Evolutionary conservation across 2,888 invertebrate genomes (phyloP).

Genomic region (Andrena dorsata): DNA sequence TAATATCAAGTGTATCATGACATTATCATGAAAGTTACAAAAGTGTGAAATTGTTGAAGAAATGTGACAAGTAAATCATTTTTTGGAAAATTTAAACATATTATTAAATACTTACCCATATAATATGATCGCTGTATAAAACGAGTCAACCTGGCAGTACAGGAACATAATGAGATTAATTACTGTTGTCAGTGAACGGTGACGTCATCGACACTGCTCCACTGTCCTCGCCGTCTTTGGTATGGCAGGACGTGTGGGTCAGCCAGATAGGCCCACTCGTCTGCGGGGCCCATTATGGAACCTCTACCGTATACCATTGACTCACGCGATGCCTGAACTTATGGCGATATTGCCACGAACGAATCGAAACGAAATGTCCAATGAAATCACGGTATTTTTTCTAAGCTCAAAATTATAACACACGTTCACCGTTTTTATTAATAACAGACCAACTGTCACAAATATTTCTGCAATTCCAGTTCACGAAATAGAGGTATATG

Average conservation of each 20-base stretch:
- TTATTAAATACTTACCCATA: background rate
- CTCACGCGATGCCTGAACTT: conserved; percentile 15
- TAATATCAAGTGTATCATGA: too few species aligned
- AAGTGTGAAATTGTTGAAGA: background rate
- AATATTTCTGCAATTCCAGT: too few species aligned
- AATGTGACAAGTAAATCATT: background rate
- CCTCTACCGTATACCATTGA: conserved; percentile 43
- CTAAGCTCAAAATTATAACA: too few species aligned
- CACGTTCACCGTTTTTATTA: too few species aligned
- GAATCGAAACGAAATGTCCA: background rate
- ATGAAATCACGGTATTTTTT: background rate
- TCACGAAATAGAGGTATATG: too few species aligned
- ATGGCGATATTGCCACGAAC: conserved; percentile 1
- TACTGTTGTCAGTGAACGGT: conserved; percentile 35
- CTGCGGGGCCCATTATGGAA: conserved; percentile 53
- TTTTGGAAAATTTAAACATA: background rate
- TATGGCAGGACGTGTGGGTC: conserved; percentile 64
- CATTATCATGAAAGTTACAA: too few species aligned
- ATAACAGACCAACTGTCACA: too few species aligned
- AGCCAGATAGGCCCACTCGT: conserved; percentile 64
- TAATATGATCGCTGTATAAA: background rate
- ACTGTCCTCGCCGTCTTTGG: conserved; percentile 73
- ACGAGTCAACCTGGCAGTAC: background rate
- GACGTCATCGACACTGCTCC: conserved; percentile 65
- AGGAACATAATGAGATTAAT: conserved; percentile 40